Base-by-base conservation (phyloP, 2,113 vertebrate genomes). In the Sisor rabdophorus region DNA sequence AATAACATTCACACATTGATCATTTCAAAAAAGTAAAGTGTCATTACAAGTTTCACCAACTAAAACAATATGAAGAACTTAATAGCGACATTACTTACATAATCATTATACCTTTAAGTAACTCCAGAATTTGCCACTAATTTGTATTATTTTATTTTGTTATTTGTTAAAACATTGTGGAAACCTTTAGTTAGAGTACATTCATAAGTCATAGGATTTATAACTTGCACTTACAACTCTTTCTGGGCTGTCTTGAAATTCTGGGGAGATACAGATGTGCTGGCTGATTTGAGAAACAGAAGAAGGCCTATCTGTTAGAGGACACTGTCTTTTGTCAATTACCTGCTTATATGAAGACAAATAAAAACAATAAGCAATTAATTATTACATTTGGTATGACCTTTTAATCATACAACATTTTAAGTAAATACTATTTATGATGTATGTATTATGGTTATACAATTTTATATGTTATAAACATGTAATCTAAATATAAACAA, bases 171-270 rank as follows among this genome's bases (percentile, higher is more conserved):
- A 69, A 30, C 52, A 26, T 10, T 68, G 22, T 50, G 24, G 15
- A 50, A 68, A 26, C 44, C n/a, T 20, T 40, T 44, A 64, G 2
- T 67, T 47, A 24, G 47, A 48, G 1, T 26, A 48, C 1, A 53
- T 72, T 65, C 2, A 8, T 53, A 13, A 48, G 11, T 28, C 2
- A 8, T 53, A 13, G 32, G 11, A n/a, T 6, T 54, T 65, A 52
- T 52, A 24, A 36, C 16, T 72, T 28, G 4, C 40, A 79, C 90
- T 88, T 79, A 93, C 93, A 82, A 87, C 88, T 91, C 89, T 87
- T 81, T 92, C 91, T 0, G 90, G 89, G 75, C 89, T 92, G 79
- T 91, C 90, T 82, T 88, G 88, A 61, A 92, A 88, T 67, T 92
- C 91, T 32, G 87, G 36, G 68, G 88, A 80, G 79, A 86, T 20